These are phyloP conservation scores for Agriopis leucophaearia DNA, from an alignment of 2,888 invertebrate genomes.

Conservation along the genomic window DNA sequence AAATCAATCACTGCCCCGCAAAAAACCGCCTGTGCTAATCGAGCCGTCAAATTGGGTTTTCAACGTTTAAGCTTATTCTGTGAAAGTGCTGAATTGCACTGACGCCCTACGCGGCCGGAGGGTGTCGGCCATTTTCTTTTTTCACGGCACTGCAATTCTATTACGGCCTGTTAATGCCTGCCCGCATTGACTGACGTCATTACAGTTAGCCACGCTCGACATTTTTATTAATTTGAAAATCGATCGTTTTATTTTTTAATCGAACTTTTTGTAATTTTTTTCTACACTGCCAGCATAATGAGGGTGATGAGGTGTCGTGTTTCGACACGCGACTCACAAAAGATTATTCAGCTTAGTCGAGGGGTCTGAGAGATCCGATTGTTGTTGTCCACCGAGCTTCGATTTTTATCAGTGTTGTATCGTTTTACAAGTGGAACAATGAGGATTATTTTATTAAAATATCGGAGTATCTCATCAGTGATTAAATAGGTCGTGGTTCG, in stretches of 20 bases:
- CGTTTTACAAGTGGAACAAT: slow-evolving; percentile 68
- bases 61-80: slow-evolving; percentile 78
- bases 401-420: slow-evolving; percentile 75
- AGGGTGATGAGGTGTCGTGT: slow-evolving; percentile 74
- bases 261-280: slow-evolving; percentile 51
- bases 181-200: slow-evolving; percentile 60
- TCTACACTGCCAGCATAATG: slow-evolving; percentile 68
- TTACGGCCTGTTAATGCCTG: slow-evolving; percentile 59
- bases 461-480: slow-evolving; percentile 29
- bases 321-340: slow-evolving; percentile 73
- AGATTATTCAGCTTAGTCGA: slow-evolving; percentile 58
- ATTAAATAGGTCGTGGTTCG: slow-evolving; percentile 20
- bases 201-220: slow-evolving; percentile 57
- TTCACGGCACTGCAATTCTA: slow-evolving; percentile 76
- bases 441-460: slow-evolving; percentile 45
- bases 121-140: slow-evolving; percentile 74
- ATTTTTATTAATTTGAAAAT: slow-evolving; percentile 58
- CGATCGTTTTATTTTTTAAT: slow-evolving; percentile 41
- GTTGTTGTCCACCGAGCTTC: slow-evolving; percentile 69
- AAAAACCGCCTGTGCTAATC: slow-evolving; percentile 70
- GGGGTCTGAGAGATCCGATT: slow-evolving; percentile 65
- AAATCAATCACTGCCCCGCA: slow-evolving; percentile 62
- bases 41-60: slow-evolving; percentile 84
- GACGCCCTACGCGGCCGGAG: slow-evolving; percentile 63
- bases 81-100: slow-evolving; percentile 79